phyloP scores from a whole-genome alignment of 2,888 invertebrate species.

The Gryllus longicercus region DNA sequence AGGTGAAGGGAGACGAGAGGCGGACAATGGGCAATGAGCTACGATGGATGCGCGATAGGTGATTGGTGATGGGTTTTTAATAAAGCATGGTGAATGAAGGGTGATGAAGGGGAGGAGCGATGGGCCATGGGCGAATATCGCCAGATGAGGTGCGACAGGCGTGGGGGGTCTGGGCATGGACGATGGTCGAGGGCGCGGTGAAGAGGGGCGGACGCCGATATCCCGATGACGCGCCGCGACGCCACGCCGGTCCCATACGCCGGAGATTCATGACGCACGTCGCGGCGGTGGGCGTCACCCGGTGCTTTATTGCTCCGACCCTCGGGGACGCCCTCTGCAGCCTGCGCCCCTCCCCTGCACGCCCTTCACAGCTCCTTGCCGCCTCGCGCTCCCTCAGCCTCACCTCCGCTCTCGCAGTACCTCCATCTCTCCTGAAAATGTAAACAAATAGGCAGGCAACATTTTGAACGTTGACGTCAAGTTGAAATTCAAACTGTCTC shows the following conservation, averaged over 20 bases:
- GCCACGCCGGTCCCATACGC: background rate
- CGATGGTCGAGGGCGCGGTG: background rate
- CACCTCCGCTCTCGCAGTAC: too few relatives aligned
- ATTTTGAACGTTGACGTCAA: too few relatives aligned
- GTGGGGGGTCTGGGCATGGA: background rate
- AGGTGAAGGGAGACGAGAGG: background rate
- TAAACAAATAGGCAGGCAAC: too few relatives aligned
- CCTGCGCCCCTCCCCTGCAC: background rate
- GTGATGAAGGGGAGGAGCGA: background rate
- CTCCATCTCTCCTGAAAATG: too few relatives aligned
- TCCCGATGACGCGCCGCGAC: background rate
- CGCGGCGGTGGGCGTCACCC: background rate
- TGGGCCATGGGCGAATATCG: too few relatives aligned
- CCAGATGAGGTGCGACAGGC: too few relatives aligned
- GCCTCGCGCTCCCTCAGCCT: too few relatives aligned
- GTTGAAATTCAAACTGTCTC: too few relatives aligned
- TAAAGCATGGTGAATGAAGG: background rate
- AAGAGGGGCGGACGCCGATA: background rate
- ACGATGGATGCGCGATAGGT: background rate
- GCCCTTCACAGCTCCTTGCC: background rate
- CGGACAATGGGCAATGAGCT: background rate
- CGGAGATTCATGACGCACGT: background rate
- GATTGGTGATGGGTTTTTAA: background rate
- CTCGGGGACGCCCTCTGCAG: background rate
- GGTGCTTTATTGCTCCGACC: background rate